Evolutionary conservation across 2,888 invertebrate species (phyloP), one percentile per base, ranked within the genome.

Genomic region (Mechanitis messenoides): DNA sequence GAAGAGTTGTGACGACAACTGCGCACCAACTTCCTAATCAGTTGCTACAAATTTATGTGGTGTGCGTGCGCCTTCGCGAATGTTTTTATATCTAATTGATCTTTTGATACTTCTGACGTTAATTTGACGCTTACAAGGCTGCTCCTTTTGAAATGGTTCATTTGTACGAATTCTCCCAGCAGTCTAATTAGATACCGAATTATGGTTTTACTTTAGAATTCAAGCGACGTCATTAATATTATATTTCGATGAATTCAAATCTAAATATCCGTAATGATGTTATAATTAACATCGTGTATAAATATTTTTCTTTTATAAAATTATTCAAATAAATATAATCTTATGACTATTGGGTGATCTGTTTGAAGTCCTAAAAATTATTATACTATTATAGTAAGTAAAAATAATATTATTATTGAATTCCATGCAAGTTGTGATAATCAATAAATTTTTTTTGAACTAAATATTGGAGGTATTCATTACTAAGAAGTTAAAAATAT

Each of bases 1-100:
- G 85, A 87, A 87, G 86, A 86, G 87, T 88, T 86, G 86, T 70
- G 87, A 84, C 85, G 88, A 89, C 86, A 88, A 84, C 80, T 83
- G 77, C 76, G 74, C 78, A 73, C 77, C 77, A 87, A 89, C 78
- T 89, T 87, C 76, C 81, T 88, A 87, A 89, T 88, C 87, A 87
- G 86, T 84, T 86, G 82, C 84, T 84, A 87, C 84, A 79, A 87
- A 89, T 87, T 88, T 88, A 88, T 85, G 84, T 81, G 73, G 72
- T 70, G 83, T 78, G 86, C 87, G 89, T 87, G 87, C 76, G 73
- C 65, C 67, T 53, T 20, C 56, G 62, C 56, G n/a, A 53, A 53
- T 59, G 55, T 55, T 64, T 56, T 57, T 53, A 28, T 57, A 28
- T 60, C 53, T 64, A 60, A 60, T 60, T 60, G 65, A 71, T 74